Conservation (phyloP, 2,113 vertebrate species). For the Sylvia atricapilla region DNA sequence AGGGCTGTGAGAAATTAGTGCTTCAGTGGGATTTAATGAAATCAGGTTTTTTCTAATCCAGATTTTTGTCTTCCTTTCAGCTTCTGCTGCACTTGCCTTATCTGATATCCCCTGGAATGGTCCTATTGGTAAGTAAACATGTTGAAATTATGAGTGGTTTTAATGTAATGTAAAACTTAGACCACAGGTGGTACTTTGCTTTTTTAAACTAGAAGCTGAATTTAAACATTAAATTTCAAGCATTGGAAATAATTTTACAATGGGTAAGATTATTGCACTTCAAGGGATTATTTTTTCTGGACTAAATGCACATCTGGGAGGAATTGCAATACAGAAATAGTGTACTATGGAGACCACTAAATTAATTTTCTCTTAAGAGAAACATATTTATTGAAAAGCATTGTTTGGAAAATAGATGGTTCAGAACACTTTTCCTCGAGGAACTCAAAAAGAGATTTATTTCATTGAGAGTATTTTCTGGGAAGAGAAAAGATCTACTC, state of each 20-base stretch:
- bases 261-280: background rate
- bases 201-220: background rate
- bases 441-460: background rate
- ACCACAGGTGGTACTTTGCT: background rate
- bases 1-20: background rate
- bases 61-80: conserved; percentile 63
- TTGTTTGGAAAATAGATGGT: background rate
- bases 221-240: background rate
- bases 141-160: background rate
- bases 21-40: background rate
- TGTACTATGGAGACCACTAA: background rate
- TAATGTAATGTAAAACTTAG: background rate
- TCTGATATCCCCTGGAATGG: conserved; percentile 98
- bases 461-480: background rate
- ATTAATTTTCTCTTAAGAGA: background rate
- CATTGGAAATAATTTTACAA: background rate
- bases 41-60: background rate
- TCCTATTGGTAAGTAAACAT: conserved; percentile 84
- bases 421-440: background rate
- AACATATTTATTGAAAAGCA: background rate
- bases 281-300: background rate
- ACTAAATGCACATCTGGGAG: background rate
- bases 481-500: background rate
- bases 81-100: conserved; percentile 90
- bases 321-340: background rate